These are phyloP conservation scores for Tachina grossa DNA, from an alignment of 2,888 invertebrate genomes.

Conservation along the genomic window DNA sequence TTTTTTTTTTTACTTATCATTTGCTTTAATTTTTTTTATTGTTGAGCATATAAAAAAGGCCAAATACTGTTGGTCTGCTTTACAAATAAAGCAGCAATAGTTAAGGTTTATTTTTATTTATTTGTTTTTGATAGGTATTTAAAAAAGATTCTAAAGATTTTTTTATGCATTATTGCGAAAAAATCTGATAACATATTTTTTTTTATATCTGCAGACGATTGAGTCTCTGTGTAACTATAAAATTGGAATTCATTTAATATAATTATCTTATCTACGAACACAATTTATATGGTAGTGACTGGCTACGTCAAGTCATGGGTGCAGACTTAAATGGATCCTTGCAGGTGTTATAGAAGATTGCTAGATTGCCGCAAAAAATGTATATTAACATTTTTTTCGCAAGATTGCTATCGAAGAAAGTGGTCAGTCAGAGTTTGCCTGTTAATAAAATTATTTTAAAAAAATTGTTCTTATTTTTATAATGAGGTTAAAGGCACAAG, in stretches of 20 bases:
- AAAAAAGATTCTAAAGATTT: constrained; percentile 29
- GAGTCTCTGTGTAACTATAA: constrained; percentile 14
- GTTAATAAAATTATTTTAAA: too few relatives aligned
- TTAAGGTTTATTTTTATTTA: constrained; percentile 36
- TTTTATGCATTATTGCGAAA: constrained; percentile 9
- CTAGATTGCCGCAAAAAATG: neutral
- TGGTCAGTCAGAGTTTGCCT: too few relatives aligned
- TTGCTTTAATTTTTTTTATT: constrained; percentile 6
- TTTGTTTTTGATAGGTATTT: constrained; percentile 52
- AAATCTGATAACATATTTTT: neutral
- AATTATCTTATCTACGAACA: constrained; percentile 52
- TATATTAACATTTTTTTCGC: neutral
- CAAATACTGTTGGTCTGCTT: constrained; percentile 4
- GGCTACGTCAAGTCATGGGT: constrained; percentile 13
- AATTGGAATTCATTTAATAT: constrained; percentile 57
- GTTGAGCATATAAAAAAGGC: constrained; percentile 40
- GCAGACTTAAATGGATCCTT: neutral
- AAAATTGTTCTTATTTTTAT: too few relatives aligned
- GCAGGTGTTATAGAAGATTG: constrained; percentile 28
- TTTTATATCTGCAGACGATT: constrained; percentile 1
- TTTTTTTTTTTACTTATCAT: constrained; percentile 20
- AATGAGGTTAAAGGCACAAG: too few relatives aligned
- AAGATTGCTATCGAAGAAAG: too few relatives aligned
- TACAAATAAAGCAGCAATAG: constrained; percentile 33
- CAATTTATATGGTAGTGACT: constrained; percentile 39